These are phyloP conservation scores for Zapornia atra DNA, from an alignment of 2,113 vertebrate genomes.

Conservation along the genomic window DNA sequence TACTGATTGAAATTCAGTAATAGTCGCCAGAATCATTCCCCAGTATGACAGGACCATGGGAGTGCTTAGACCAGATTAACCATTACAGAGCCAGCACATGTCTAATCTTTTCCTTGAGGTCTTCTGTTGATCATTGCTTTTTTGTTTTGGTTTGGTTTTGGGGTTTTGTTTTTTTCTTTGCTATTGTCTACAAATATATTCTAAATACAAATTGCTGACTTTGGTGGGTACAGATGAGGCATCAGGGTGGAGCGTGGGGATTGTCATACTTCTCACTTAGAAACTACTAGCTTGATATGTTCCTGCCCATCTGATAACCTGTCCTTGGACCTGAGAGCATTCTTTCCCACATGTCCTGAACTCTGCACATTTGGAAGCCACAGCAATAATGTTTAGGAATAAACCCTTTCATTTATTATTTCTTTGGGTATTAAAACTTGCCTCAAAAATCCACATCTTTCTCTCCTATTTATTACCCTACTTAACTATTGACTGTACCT, in stretches of 20 bases:
- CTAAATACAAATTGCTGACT: background rate
- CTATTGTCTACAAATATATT: background rate
- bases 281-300: background rate
- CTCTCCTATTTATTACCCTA: background rate
- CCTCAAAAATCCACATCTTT: background rate
- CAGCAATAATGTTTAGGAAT: background rate
- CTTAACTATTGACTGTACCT: background rate
- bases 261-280: background rate
- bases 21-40: background rate
- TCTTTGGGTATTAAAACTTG: background rate
- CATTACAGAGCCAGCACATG: background rate
- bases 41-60: background rate
- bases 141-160: background rate
- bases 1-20: background rate
- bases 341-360: background rate
- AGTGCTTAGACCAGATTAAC: background rate
- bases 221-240: background rate
- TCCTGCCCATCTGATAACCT: background rate
- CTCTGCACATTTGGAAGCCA: background rate
- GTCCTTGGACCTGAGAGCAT: background rate
- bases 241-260: background rate
- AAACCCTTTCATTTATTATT: background rate
- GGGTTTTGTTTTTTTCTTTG: too few species aligned
- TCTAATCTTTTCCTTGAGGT: background rate
- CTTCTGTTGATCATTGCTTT: background rate